Base-by-base conservation (phyloP, 2,113 vertebrate genomes). In the Myrmophylax atrothorax region DNA sequence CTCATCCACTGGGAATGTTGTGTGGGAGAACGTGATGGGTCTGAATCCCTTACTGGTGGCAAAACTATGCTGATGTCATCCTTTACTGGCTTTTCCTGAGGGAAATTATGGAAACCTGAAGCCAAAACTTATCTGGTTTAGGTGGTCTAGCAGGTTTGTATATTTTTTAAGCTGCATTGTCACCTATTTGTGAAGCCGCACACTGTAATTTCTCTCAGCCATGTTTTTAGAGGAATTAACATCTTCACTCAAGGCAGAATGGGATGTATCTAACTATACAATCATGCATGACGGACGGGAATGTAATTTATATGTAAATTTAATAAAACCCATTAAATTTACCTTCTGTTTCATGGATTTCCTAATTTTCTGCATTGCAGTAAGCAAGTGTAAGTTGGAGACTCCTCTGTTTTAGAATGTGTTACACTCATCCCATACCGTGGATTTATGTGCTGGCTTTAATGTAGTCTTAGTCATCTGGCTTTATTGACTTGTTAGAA, bases 281-380 rank as follows among this genome's bases (percentile, higher is more conserved):
- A 42, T 55, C 4, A 19, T 53, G 6, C 10, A 26, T 46, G 42
- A 38, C 22, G 52, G 33, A 64, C 11, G n/a, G 49, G 40, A 87
- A 58, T 67, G 11, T 77, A 93, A 83, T 59, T 76, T 89, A 87
- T 87, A 47, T 47, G 20, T 77, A 35, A 58, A n/a, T 62, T 59
- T 47, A 96, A 91, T 96, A 95, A 97, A 97, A 66, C 10, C 5
- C 33, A 7, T 55, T 66, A 37, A 60, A 64, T 59, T 29, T 56
- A n/a, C 55, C 20, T 89, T 80, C 42, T 70, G 44, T 72, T 95
- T 72, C 7, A 18, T 6, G 10, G 67, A 42, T 15, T 94, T 58
- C 18, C 35, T 85, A 7, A 67, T 75, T 81, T 82, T 16, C 49
- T 60, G 5, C 4, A 7, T 75, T 12, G 31, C 1, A 7, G 13